Base-by-base conservation (phyloP, 2,888 invertebrate species). In the Dryadula phaetusa region DNA sequence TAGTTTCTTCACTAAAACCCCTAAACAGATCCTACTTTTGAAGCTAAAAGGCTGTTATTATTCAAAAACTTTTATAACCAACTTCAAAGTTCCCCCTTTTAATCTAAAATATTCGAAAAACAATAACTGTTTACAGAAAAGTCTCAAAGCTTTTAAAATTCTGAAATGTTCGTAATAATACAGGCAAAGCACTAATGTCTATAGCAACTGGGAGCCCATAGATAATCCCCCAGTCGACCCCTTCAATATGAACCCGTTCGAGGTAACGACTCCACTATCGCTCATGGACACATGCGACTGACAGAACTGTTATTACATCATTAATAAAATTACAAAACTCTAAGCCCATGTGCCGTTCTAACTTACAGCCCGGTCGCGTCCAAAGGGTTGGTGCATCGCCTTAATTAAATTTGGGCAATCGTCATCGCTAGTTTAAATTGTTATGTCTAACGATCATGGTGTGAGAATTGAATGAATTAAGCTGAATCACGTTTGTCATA, bases 311-410 rank as follows among this genome's bases (percentile, higher is more conserved):
- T 92, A 92, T 92, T 92, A 92, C 91, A 84, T 92, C 92, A 92
- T 92, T 92, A 92, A 92, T 92, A 92, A 92, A 92, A 92, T 92
- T 92, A 92, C 92, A 92, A 92, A 92, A 92, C 87, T 91, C 82
- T 76, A 80, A 78, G 84, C 86, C 88, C 90, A 90, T 90, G 88
- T 90, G 90, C 81, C 69, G 75, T 81, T 79, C 80, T 73, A 82
- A 87, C 80, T 89, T 87, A 87, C 82, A 84, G 81, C 80, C 84
- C 83, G 81, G 84, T 87, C 79, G 75, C 76, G 76, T 75, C 75
- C 74, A 79, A 87, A 85, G 86, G 87, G 86, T 86, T 84, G 76
- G 74, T 80, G 66, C 78, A 81, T 77, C 72, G 78, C 78, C 80
- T 85, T 91, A 90, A 92, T 92, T 91, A 92, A 91, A 90, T 92